phyloP scores from a whole-genome alignment of 2,113 vertebrate genomes.

The Brachionichthys hirsutus region DNA sequence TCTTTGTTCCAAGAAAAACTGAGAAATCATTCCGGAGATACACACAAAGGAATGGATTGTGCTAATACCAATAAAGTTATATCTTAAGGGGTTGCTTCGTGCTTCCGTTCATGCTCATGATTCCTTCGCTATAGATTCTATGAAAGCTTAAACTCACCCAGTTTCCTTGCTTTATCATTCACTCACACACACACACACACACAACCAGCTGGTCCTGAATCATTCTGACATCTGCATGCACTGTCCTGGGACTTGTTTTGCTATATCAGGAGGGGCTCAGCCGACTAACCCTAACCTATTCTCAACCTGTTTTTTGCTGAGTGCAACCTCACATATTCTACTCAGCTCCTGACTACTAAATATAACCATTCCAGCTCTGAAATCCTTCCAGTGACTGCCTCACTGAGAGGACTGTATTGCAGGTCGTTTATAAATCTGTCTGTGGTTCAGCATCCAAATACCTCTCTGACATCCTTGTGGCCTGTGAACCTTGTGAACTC shows the following conservation, averaged over 20 bases:
- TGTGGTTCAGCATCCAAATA: too few species aligned
- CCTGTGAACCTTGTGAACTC: too few species aligned
- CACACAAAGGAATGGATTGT: constrained; percentile 15
- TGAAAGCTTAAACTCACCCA: constrained; percentile 8
- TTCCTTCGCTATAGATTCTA: background rate
- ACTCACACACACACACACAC: too few species aligned
- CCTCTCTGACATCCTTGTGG: too few species aligned
- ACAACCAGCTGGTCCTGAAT: constrained; percentile 57
- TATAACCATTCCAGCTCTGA: background rate
- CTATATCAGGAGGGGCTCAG: constrained; percentile 48
- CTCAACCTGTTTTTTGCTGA: constrained; percentile 13
- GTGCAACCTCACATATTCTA: background rate
- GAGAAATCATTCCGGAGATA: constrained; percentile 38
- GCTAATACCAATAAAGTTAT: background rate
- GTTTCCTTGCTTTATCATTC: constrained; percentile 1
- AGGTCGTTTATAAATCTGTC: too few species aligned
- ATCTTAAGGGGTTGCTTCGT: constrained; percentile 7
- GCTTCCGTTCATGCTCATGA: constrained; percentile 5
- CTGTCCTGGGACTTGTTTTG: constrained; percentile 28
- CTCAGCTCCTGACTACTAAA: too few species aligned
- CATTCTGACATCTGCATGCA: constrained; percentile 48
- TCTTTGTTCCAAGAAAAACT: constrained; percentile 59
- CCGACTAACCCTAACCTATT: constrained; percentile 20
- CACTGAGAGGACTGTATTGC: too few species aligned
- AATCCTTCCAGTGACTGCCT: background rate